A percentile compares a stretch with the other conserved stretches of the same genome.
phyloP scores from a whole-genome alignment of 1,140 invertebrate genomes.

The Aphaenogaster rudis region DNA sequence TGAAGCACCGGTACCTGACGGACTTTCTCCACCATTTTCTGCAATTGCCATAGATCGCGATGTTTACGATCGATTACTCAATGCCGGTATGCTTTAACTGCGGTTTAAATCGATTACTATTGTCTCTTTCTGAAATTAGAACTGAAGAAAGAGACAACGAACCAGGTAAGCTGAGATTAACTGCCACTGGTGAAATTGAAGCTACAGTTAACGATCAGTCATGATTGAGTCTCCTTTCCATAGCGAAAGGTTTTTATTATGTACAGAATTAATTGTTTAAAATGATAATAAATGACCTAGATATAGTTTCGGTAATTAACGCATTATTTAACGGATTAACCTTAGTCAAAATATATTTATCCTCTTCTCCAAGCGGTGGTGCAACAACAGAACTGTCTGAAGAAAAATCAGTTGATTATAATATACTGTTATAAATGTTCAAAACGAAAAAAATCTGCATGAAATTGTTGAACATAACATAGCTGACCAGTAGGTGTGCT shows the following conservation, averaged over 20 bases:
- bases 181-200: constrained; percentile 28
- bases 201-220: background rate
- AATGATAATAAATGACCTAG: background rate
- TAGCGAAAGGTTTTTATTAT: background rate
- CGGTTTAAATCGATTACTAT: background rate
- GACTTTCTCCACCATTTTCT: constrained; percentile 90
- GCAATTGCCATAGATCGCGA: constrained; percentile 60
- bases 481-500: constrained; percentile 68
- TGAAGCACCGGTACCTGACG: constrained; percentile 90
- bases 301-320: background rate
- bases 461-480: background rate
- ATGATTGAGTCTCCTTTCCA: background rate
- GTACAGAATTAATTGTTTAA: background rate
- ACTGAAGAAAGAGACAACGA: background rate
- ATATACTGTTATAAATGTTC: background rate
- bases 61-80: constrained; percentile 24
- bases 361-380: constrained; percentile 85
- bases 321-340: constrained; percentile 60
- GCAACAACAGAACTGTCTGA: constrained; percentile 66
- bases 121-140: background rate
- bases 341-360: constrained; percentile 84
- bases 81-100: background rate
- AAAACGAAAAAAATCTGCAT: background rate
- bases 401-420: constrained; percentile 23
- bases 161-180: background rate